Evolutionary conservation across 2,797 vertebrate species (phyloP).

Genomic region (Eulemur albifrons): DNA sequence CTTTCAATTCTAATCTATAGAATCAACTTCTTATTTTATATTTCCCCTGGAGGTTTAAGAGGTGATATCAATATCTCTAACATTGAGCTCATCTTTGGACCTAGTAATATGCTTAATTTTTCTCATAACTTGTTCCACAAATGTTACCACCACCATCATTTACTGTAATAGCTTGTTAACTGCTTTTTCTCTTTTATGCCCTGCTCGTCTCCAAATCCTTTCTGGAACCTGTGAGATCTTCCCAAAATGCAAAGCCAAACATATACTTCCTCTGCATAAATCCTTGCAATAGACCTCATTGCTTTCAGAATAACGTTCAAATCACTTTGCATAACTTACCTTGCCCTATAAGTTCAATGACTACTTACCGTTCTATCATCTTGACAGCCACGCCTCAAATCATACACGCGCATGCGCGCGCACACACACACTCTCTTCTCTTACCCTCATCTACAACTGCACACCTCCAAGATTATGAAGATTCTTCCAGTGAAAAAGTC

Average conservation of each 20-base stretch:
- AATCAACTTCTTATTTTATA: neutral
- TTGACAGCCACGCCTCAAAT: neutral
- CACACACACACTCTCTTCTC: neutral
- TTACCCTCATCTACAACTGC: neutral
- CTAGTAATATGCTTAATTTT: neutral
- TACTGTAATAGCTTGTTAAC: neutral
- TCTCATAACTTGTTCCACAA: neutral
- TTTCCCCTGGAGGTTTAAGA: neutral
- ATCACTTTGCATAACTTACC: neutral
- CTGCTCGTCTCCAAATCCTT: neutral
- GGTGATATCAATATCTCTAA: neutral
- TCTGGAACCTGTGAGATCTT: neutral
- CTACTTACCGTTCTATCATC: neutral
- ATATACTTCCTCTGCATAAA: neutral
- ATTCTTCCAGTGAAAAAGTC: rapidly evolving
- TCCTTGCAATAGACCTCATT: neutral
- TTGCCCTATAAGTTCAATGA: neutral
- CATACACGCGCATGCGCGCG: too few species aligned
- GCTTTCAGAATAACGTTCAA: neutral
- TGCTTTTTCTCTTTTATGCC: neutral
- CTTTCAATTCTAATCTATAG: neutral
- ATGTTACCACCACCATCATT: neutral
- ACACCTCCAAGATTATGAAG: neutral
- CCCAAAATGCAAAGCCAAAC: neutral
- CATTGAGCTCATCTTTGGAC: neutral